Evolutionary conservation across 2,113 vertebrate species (phyloP), one percentile per base, ranked within the genome.

Genomic region (Regulus satrapa): DNA sequence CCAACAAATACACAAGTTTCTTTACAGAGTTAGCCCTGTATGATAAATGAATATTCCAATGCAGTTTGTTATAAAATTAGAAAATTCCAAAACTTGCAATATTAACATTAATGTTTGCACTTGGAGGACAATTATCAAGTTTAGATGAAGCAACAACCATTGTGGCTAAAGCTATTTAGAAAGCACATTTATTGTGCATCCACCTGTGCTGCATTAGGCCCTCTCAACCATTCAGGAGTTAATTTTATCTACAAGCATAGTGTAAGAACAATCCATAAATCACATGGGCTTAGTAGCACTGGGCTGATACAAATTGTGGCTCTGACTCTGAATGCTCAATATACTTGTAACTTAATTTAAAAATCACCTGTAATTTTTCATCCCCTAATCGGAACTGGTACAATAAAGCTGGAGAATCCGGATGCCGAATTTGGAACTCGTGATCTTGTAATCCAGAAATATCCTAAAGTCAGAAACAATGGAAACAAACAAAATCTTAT

Each of bases 361-460:
- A 41, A 9, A 24, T 58, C 96, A 99, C 99, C 99, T 99, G 99
- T 68, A 99, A 97, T 73, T 99, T 99, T 94, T 99, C 99, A 97
- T 99, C 99, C 26, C 99, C 99, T 28, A 99, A 94, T 61, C 99
- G 98, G 89, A 99, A 96, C 96, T 99, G 99, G 95, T 99, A 99
- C 52, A 99, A 97, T 18, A 99, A 96, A 73, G 99, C 98, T 43
- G 99, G 99, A 58, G 99, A 98, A 91, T 99, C 99, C 2, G 99
- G 99, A 82, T 99, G 99, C 58, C 99, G 97, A 86, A 99, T 98
- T 94, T 99, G 99, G 95, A 99, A 99, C 95, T 99, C 99, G 14
- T 99, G 99, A 92, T 99, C 99, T 96, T 99, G 98, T 82, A 99
- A 97, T 80, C 99, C 99, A 91, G 99, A 99, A 95, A 99, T 99